Evolutionary conservation across 2,113 vertebrate species (phyloP).

Genomic region (Philantomba maxwellii): DNA sequence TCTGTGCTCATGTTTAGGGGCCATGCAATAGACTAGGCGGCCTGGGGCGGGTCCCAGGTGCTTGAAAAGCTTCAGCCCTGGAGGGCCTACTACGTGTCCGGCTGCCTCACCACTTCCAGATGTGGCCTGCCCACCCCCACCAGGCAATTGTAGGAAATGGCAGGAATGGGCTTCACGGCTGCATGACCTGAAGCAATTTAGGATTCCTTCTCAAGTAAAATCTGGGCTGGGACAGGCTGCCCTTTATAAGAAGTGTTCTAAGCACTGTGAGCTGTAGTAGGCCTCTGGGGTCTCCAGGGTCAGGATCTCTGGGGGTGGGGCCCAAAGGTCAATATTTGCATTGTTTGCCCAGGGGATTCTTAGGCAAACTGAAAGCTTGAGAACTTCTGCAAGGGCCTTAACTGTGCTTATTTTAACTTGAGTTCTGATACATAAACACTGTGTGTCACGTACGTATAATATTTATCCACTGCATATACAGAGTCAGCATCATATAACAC

Average conservation of each 20-base stretch:
- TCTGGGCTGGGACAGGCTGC: background rate
- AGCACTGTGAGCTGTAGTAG: background rate
- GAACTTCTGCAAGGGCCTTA: background rate
- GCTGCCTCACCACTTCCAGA: background rate
- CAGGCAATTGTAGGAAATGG: background rate
- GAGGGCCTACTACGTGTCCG: background rate
- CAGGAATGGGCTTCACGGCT: background rate
- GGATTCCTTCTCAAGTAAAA: background rate
- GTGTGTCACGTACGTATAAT: rapidly evolving
- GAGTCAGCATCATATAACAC: background rate
- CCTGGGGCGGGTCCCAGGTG: background rate
- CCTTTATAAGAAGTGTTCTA: background rate
- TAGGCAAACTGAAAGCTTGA: background rate
- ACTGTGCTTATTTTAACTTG: background rate
- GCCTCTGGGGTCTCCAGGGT: background rate
- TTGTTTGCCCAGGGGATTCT: background rate
- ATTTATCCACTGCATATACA: background rate
- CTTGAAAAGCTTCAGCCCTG: background rate
- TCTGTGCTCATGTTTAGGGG: background rate
- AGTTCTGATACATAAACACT: background rate
- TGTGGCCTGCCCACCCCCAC: rapidly evolving
- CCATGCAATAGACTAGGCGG: background rate
- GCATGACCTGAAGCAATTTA: rapidly evolving
- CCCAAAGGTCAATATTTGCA: background rate
- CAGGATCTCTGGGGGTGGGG: background rate